Conservation (phyloP, 2,797 vertebrate genomes). For the Peromyscus melanophrys region DNA sequence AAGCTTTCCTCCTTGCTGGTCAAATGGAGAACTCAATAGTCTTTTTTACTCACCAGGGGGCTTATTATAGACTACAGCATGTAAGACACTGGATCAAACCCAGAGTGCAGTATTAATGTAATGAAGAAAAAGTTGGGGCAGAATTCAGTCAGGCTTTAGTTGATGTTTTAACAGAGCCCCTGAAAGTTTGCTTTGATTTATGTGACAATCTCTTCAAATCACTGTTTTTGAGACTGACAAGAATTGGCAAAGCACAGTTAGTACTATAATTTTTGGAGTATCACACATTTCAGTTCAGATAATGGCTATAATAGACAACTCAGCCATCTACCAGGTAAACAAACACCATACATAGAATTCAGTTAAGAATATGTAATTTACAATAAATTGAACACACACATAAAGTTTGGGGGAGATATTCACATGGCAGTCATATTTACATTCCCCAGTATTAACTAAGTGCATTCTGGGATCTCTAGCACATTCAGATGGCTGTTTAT, state of each 20-base stretch:
- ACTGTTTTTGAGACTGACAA: slow-evolving; percentile 40
- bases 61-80: background rate
- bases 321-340: background rate
- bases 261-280: slow-evolving; percentile 48
- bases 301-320: slow-evolving; percentile 5
- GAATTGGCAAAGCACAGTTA: background rate
- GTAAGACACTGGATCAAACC: background rate
- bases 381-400: background rate
- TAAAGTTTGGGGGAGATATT: background rate
- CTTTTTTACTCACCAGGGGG: background rate
- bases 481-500: background rate
- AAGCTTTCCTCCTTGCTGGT: background rate
- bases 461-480: background rate
- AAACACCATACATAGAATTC: background rate
- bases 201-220: slow-evolving; percentile 24
- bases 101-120: background rate
- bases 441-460: slow-evolving; percentile 32
- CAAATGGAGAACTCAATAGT: background rate
- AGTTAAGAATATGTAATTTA: slow-evolving; percentile 45
- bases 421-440: background rate
- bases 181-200: slow-evolving; percentile 43
- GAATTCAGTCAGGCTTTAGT: slow-evolving; percentile 13
- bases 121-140: background rate
- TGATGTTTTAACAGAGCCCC: slow-evolving; percentile 18
- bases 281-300: slow-evolving; percentile 37